Percentiles rank a stretch among this genome's conserved stretches.
These are phyloP conservation scores for Solenopsis invicta DNA, from an alignment of 1,140 invertebrate genomes.

Conservation along the genomic window DNA sequence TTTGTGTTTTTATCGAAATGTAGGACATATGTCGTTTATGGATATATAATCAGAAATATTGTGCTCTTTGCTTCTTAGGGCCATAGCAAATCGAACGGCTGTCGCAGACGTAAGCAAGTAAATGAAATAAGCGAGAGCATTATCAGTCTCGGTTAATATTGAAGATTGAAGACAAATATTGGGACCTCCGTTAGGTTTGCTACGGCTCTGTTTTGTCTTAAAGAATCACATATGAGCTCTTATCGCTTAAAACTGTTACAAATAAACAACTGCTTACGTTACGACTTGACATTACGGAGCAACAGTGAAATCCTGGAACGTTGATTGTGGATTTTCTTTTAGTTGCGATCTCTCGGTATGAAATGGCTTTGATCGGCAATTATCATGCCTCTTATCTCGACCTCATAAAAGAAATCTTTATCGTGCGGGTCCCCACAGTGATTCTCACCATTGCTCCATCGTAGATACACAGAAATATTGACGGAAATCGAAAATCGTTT, in stretches of 20 bases:
- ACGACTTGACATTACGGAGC: slow-evolving; percentile 51
- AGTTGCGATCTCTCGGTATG: slow-evolving; percentile 26
- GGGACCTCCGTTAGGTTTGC: neutral
- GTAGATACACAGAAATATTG: slow-evolving; percentile 28
- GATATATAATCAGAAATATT: slow-evolving; percentile 60
- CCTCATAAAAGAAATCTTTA: neutral
- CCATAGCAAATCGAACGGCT: neutral
- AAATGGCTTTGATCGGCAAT: slow-evolving; percentile 44
- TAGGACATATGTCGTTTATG: neutral
- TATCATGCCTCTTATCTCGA: neutral
- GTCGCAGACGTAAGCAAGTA: neutral
- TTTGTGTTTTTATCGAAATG: slow-evolving; percentile 48
- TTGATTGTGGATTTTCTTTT: slow-evolving; percentile 36
- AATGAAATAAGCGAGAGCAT: slow-evolving; percentile 5
- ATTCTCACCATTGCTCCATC: slow-evolving; percentile 28
- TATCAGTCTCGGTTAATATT: neutral
- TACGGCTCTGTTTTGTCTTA: slow-evolving; percentile 26
- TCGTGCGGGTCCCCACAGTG: neutral
- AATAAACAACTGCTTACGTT: slow-evolving; percentile 48
- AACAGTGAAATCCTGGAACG: slow-evolving; percentile 60
- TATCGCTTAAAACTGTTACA: slow-evolving; percentile 37
- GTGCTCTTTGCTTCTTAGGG: slow-evolving; percentile 53
- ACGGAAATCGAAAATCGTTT: neutral
- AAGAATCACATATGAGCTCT: slow-evolving; percentile 62
- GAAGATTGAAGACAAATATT: neutral